Evolutionary conservation across 2,113 vertebrate genomes (phyloP).

Genomic region (Lophius piscatorius): DNA sequence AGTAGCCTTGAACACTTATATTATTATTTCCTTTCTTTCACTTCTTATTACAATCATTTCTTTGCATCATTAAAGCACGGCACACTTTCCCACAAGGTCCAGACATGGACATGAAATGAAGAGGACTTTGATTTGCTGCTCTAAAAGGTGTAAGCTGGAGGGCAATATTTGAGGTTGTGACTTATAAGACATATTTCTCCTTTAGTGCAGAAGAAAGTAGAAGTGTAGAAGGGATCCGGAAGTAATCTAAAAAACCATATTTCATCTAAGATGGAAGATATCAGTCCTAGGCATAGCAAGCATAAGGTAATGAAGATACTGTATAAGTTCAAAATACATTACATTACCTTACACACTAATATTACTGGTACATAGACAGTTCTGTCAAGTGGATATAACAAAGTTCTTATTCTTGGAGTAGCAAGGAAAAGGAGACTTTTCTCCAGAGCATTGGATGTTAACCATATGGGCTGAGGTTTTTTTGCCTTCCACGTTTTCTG

Average conservation of each 20-base stretch:
- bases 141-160: slow-evolving; percentile 39
- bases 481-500: too few species aligned
- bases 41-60: slow-evolving; percentile 43
- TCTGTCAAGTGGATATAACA: too few species aligned
- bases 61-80: slow-evolving; percentile 53
- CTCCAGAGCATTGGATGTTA: too few species aligned
- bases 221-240: not conserved
- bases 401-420: too few species aligned
- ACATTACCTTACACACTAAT: too few species aligned
- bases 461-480: too few species aligned
- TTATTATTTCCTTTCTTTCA: slow-evolving; percentile 31
- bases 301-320: slow-evolving; percentile 2
- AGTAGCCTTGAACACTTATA: slow-evolving; percentile 12
- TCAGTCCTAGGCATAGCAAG: not conserved
- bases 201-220: slow-evolving; percentile 27
- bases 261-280: slow-evolving; percentile 25
- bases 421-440: too few species aligned
- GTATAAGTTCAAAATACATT: too few species aligned
- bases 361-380: too few species aligned
- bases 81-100: slow-evolving; percentile 53
- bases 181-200: slow-evolving; percentile 33
- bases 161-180: slow-evolving; percentile 34
- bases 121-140: slow-evolving; percentile 47
- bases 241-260: slow-evolving; percentile 23
- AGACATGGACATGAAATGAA: slow-evolving; percentile 43